phyloP scores from a whole-genome alignment of 2,888 invertebrate species.

The Sycophila texana region DNA sequence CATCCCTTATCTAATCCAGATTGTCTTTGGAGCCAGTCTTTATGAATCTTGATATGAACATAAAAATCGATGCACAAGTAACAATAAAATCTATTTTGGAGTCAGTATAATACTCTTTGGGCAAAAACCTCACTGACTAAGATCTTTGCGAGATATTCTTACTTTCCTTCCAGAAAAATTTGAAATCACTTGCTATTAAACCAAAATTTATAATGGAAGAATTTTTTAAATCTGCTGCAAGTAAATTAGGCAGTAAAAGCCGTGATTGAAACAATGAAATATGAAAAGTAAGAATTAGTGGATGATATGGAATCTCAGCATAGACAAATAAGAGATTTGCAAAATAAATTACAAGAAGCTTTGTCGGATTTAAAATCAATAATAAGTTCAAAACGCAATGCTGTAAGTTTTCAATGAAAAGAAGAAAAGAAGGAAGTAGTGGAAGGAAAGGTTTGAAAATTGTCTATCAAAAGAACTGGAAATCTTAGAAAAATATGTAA shows the following conservation, averaged over 20 bases:
- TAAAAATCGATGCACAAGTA: slow-evolving; percentile 79
- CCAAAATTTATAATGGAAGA: slow-evolving; percentile 63
- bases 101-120: slow-evolving; percentile 77
- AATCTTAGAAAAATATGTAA: slow-evolving; percentile 77
- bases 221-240: slow-evolving; percentile 71
- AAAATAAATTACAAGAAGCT: slow-evolving; percentile 76
- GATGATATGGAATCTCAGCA: slow-evolving; percentile 79
- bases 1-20: slow-evolving; percentile 78
- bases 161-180: slow-evolving; percentile 42
- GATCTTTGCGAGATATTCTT: slow-evolving; percentile 76
- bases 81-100: slow-evolving; percentile 78
- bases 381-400: slow-evolving; percentile 48
- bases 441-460: slow-evolving; percentile 60
- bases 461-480: slow-evolving; percentile 76
- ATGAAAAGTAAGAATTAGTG: slow-evolving; percentile 80
- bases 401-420: slow-evolving; percentile 5
- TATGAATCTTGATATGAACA: slow-evolving; percentile 76
- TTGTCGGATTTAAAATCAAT: slow-evolving; percentile 72
- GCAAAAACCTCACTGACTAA: slow-evolving; percentile 74
- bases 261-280: slow-evolving; percentile 80
- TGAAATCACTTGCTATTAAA: slow-evolving; percentile 59
- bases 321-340: slow-evolving; percentile 77
- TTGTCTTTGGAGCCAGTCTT: slow-evolving; percentile 78
- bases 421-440: neutral
- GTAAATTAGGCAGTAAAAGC: slow-evolving; percentile 77